Percentiles rank a stretch among this genome's conserved stretches.
Conservation (phyloP, 2,797 vertebrate species). For the Mormyrus hasselquistii region DNA sequence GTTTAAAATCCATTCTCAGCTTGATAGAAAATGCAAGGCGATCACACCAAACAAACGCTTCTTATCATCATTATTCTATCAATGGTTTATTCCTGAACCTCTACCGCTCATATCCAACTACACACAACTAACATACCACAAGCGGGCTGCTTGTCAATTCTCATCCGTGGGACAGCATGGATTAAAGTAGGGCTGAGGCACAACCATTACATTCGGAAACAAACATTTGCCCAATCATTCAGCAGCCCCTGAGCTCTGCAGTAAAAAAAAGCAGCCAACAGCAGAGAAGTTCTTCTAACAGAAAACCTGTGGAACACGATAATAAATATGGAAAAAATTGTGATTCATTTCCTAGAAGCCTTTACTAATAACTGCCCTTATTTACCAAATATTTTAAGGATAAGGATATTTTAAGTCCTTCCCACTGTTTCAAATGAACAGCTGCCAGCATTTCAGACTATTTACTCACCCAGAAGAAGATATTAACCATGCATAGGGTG, state of each 20-base stretch:
- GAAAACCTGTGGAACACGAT: not conserved
- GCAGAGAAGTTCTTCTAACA: not conserved
- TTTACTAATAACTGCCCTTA: not conserved
- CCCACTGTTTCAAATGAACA: not conserved
- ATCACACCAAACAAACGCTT: not conserved
- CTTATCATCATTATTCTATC: not conserved
- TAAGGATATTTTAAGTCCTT: not conserved
- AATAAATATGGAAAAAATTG: not conserved
- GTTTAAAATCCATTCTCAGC: not conserved
- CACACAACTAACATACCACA: not conserved
- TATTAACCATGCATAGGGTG: not conserved
- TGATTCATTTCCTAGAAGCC: not conserved
- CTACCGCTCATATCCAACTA: not conserved
- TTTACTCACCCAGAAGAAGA: not conserved
- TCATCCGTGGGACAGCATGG: not conserved
- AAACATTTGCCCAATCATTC: not conserved
- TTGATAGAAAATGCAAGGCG: not conserved
- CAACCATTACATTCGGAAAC: not conserved
- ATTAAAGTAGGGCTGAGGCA: not conserved
- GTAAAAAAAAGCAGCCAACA: not conserved
- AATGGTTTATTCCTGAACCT: not conserved
- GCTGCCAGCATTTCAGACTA: not conserved
- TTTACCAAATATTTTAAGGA: slow-evolving; percentile 9
- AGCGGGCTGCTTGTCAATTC: not conserved
- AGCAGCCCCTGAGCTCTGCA: not conserved